phyloP scores from a whole-genome alignment of 2,113 vertebrate species.

The Grammomys surdaster region DNA sequence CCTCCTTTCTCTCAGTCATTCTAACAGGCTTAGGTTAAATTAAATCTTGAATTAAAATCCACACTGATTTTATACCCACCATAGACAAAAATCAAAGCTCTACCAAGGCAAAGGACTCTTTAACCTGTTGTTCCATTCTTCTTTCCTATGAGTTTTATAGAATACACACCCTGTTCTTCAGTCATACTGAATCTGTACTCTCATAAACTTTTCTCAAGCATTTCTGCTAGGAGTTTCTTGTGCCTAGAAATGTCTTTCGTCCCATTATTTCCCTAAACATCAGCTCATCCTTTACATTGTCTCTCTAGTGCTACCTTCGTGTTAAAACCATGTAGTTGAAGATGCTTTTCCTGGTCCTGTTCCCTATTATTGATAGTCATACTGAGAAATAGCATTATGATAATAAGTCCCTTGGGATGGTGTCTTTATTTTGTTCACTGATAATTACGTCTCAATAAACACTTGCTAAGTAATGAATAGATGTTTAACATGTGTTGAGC shows the following conservation, averaged over 20 bases:
- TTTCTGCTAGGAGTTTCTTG: neutral
- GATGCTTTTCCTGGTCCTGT: neutral
- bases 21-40: neutral
- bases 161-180: accelerated
- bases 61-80: neutral
- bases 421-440: neutral
- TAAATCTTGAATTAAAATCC: neutral
- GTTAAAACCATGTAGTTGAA: neutral
- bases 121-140: neutral
- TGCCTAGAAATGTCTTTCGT: neutral
- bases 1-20: neutral
- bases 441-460: neutral
- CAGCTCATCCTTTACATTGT: neutral
- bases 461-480: neutral
- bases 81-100: neutral
- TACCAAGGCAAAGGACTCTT: neutral
- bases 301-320: neutral
- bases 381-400: neutral
- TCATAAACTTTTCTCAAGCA: neutral
- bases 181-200: neutral
- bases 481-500: neutral
- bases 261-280: neutral
- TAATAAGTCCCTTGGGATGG: neutral
- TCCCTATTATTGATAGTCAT: neutral
- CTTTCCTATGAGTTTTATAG: neutral